Evolutionary conservation across 1,140 invertebrate species (phyloP).

Genomic region (Hypothenemus hampei): DNA sequence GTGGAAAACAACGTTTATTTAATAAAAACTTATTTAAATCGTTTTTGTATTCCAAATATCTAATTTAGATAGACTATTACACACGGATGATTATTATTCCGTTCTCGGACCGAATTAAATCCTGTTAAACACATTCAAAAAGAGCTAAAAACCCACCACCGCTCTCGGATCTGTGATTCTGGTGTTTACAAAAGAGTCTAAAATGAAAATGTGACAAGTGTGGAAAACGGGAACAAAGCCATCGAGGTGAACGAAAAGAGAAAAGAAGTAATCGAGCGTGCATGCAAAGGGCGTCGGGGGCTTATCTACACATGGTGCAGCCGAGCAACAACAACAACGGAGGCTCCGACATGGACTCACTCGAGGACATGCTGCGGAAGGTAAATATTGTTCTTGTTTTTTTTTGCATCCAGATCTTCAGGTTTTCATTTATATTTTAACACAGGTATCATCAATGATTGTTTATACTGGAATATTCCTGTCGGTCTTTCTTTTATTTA

Average conservation of each 20-base stretch:
- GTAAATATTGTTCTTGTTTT: constrained; percentile 47
- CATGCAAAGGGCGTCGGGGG: constrained; percentile 4
- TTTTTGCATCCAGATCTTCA: neutral
- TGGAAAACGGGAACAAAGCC: constrained; percentile 1
- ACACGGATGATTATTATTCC: too few relatives aligned
- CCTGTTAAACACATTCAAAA: too few relatives aligned
- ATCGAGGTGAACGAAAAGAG: constrained; percentile 2
- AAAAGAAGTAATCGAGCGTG: constrained; percentile 11
- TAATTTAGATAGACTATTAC: too few relatives aligned
- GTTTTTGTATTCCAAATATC: too few relatives aligned
- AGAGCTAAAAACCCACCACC: too few relatives aligned
- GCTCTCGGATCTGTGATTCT: constrained; percentile 1
- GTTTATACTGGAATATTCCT: too few relatives aligned
- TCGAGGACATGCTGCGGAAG: constrained; percentile 78
- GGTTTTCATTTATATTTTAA: too few relatives aligned
- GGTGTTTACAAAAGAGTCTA: constrained; percentile 13
- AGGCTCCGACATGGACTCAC: constrained; percentile 71
- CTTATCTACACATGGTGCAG: constrained; percentile 42
- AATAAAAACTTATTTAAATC: too few relatives aligned
- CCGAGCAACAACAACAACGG: constrained; percentile 60
- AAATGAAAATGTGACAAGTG: constrained; percentile 24
- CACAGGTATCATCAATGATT: too few relatives aligned
- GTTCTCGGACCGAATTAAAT: too few relatives aligned
- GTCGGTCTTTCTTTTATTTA: too few relatives aligned
- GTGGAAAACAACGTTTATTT: too few relatives aligned